Base-by-base conservation (phyloP, 1,140 invertebrate species). In the Sesamia nonagrioides region DNA sequence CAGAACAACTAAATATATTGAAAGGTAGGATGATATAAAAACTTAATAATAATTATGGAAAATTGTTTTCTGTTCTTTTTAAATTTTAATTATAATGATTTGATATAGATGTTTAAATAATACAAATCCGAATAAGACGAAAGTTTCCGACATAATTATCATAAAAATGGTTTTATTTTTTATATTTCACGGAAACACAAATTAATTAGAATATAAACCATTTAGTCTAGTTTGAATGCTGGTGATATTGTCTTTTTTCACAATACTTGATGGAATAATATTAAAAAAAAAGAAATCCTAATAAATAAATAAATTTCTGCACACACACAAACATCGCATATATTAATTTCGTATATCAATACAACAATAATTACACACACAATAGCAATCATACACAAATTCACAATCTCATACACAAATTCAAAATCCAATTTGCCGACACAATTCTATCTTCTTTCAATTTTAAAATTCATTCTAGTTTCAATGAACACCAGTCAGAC, bases 401-500 rank as follows among this genome's bases (percentile, higher is more conserved):
- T 56, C 18, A 18, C 18, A 52, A 27, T 48, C 27, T 42, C 11
- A 1, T 6, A 42, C 40, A 42, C 40, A 4, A 6, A 56, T 56
- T 56, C 18, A 21, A 40, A 42, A 18, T 42, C 8, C 8, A 42
- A 18, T 9, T 33, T 40, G 15, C 37, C 50, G 7, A 37, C 68
- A 58, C 17, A 21, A 58, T 17, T 33, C 73, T 17, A 50, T 9
- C 11, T 7, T 9, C 11, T 42, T 40, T 40, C 3, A 40, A 6
- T 9, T 2, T 7, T 54, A 21, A 21, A 17, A 27, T 9, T 11
- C 2, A 56, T 56, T 27, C 54, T 18, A 8, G 7, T 8, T 13
- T 86, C 80, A 89, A 68, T 88, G 84, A 5, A 98, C 96, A 50
- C 97, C 97, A 18, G 98, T 98, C 86, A 98, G 97, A 81, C 96